These are phyloP conservation scores for Cantharis rustica DNA, from an alignment of 2,888 invertebrate genomes.

Conservation along the genomic window DNA sequence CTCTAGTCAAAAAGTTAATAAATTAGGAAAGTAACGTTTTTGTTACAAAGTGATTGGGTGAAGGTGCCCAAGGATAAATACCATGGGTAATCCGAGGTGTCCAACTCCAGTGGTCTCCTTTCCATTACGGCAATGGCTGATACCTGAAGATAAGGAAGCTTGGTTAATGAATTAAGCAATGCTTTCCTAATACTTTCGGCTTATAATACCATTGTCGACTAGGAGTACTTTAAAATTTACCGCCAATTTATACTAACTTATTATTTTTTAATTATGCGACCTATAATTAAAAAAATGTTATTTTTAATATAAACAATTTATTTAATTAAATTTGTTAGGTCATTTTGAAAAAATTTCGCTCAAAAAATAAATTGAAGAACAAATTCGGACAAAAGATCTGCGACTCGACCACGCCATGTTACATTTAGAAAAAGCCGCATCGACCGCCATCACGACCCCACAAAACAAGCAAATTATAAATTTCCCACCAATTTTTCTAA, in stretches of 20 bases:
- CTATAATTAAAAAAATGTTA: conserved; percentile 5
- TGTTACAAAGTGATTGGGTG: conserved; percentile 55
- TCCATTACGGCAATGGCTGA: conserved; percentile 49
- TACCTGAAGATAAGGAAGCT: conserved; percentile 63
- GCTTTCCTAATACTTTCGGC: conserved; percentile 54
- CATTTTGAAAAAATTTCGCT: neutral
- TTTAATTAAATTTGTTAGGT: neutral
- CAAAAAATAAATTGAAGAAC: neutral
- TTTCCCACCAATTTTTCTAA: neutral
- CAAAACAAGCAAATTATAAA: neutral
- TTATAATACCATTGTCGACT: conserved; percentile 50
- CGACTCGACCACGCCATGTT: neutral
- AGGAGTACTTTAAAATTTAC: conserved; percentile 34
- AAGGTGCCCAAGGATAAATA: conserved; percentile 62
- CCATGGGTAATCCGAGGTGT: conserved; percentile 56
- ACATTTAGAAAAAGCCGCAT: neutral
- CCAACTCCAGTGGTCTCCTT: conserved; percentile 35
- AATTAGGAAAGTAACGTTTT: conserved; percentile 41
- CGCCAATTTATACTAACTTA: neutral
- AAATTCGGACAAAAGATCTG: neutral
- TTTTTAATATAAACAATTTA: neutral
- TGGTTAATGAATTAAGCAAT: conserved; percentile 57
- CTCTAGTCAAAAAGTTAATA: conserved; percentile 33
- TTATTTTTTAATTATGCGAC: neutral
- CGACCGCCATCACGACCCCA: conserved; percentile 1